Evolutionary conservation across 2,797 vertebrate species (phyloP), one percentile per base, ranked within the genome.

Genomic region (Rhinogobio ventralis): DNA sequence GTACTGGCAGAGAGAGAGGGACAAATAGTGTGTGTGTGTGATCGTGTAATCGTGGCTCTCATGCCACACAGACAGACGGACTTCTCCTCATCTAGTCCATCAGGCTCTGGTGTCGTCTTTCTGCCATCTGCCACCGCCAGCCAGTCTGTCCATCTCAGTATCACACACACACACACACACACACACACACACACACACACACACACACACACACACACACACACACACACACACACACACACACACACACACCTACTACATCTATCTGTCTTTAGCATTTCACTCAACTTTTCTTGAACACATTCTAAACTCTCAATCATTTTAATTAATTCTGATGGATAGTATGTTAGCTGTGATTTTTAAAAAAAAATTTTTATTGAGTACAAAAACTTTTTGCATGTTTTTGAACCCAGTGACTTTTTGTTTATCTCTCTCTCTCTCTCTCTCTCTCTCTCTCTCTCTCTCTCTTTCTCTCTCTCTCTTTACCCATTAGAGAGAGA

Each of bases 91-190:
- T 93, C 89, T 87, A 84, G 90, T 90, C 93, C 90, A 90, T 93
- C 91, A 92, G 91, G 92, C 92, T 92, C 90, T 93, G 91, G 93
- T 95, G 92, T 94, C 90, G 86, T 92, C 93, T 95, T 94, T 92
- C 94, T 93, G 87, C 94, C 94, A 95, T 95, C 94, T 95, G 94
- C 92, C 91, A 90, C 89, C 76, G 90, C 90, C 90, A 91, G 90
- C 92, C 91, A 78, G 89, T 89, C 86, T 90, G 86, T 85, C 86
- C 83, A 51, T 86, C 86, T 85, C 79, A 81, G 68, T 76, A 68
- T 42, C 11, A 83, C 79, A 86, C 69, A 60, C 83, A 72, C 86
- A 83, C 79, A 79, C 79, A 72, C 74, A 64, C 74, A 82, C 62
- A 85, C 86, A 85, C 77, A 77, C 64, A 81, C 60, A 82, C 55